phyloP scores from a whole-genome alignment of 2,797 vertebrate species.

The Syngnathus acus region DNA sequence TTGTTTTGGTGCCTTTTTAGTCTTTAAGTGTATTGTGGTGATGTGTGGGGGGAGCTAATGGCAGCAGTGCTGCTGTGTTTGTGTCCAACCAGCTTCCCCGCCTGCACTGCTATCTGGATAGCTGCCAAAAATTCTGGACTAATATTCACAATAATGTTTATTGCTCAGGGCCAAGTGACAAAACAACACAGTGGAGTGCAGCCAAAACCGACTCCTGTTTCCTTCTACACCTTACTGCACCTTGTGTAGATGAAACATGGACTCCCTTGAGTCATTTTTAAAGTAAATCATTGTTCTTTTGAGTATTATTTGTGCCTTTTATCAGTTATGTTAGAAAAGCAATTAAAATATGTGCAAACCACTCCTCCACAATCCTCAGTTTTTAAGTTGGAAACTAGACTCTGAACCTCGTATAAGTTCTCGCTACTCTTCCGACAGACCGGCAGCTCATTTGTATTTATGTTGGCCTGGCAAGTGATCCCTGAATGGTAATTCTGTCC shows the following conservation, averaged over 20 bases:
- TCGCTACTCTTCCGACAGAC: constrained; percentile 43
- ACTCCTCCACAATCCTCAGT: no score
- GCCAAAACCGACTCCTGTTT: constrained; percentile 50
- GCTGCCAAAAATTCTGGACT: constrained; percentile 62
- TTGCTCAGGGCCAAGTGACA: constrained; percentile 48
- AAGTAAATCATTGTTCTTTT: neutral
- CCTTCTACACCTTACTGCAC: constrained; percentile 17
- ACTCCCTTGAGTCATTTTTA: constrained; percentile 2
- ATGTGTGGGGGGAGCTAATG: constrained; percentile 42
- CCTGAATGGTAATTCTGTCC: constrained; percentile 53
- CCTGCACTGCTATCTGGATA: constrained; percentile 52
- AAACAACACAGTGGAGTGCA: constrained; percentile 54
- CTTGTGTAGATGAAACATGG: constrained; percentile 2
- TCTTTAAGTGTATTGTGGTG: constrained; percentile 42
- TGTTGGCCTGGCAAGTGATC: constrained; percentile 39
- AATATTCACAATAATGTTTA: constrained; percentile 63
- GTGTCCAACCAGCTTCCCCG: constrained; percentile 46
- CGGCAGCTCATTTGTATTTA: constrained; percentile 33
- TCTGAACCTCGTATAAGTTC: constrained; percentile 37
- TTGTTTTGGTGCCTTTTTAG: constrained; percentile 64
- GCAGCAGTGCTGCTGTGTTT: constrained; percentile 34
- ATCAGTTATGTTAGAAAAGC: neutral
- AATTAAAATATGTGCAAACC: neutral
- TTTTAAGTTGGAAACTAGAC: constrained; percentile 9
- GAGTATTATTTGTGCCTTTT: neutral